Evolutionary conservation across 1,140 invertebrate genomes (phyloP).

Genomic region (Dendroctonus valens): DNA sequence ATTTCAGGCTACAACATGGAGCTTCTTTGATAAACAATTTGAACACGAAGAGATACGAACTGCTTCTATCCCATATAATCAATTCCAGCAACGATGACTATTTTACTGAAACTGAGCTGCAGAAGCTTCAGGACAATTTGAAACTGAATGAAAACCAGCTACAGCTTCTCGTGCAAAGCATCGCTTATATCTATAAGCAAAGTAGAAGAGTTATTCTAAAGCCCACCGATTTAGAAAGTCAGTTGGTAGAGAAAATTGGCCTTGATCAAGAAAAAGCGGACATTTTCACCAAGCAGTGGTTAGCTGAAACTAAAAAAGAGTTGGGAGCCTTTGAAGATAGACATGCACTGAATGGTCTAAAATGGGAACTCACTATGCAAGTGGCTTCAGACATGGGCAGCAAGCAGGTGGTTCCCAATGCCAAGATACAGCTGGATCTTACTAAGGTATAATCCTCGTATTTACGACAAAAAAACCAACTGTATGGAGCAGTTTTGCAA

Average conservation of each 20-base stretch:
- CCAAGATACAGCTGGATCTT: conserved; percentile 40
- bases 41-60: conserved; percentile 33
- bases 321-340: conserved; percentile 44
- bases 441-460: conserved; percentile 27
- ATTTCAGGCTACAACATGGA: conserved; percentile 40
- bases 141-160: conserved; percentile 36
- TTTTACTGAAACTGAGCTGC: conserved; percentile 40
- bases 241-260: conserved; percentile 40
- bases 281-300: conserved; percentile 47
- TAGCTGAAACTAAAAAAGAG: conserved; percentile 36
- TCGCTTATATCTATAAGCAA: conserved; percentile 43
- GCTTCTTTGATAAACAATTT: conserved; percentile 42
- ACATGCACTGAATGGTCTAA: conserved; percentile 39
- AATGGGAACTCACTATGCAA: conserved; percentile 46
- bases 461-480: neutral
- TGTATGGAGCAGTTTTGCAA: neutral
- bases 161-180: conserved; percentile 42
- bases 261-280: conserved; percentile 44
- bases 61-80: conserved; percentile 37
- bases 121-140: conserved; percentile 39
- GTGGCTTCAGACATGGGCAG: conserved; percentile 34
- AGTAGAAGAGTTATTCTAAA: conserved; percentile 44
- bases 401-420: conserved; percentile 35
- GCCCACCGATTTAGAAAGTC: conserved; percentile 42
- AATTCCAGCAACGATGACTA: conserved; percentile 32